Percentiles rank a stretch among this genome's conserved stretches.
Conservation (phyloP, 2,888 invertebrate species). For the Dione juno region DNA sequence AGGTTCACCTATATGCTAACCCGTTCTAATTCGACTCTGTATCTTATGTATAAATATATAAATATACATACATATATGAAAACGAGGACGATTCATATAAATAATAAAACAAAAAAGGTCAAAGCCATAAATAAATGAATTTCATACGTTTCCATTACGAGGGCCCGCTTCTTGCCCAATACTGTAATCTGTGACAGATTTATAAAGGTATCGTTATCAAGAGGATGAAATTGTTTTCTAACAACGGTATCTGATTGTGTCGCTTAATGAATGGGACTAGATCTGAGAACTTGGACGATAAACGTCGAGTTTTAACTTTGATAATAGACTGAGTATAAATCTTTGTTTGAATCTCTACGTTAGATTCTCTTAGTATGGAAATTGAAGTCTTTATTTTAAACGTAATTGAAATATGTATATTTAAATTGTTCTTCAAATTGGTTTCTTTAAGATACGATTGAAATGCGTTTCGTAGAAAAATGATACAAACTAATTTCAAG, state of each 20-base stretch:
- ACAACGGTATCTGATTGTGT: conserved; percentile 22
- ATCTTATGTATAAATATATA: background rate
- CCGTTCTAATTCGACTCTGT: too few relatives aligned
- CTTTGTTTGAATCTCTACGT: background rate
- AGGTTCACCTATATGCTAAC: too few relatives aligned
- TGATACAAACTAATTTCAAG: too few relatives aligned
- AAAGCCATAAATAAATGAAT: conserved; percentile 4
- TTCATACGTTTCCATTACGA: conserved; percentile 6
- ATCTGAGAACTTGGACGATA: conserved; percentile 29
- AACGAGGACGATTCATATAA: background rate
- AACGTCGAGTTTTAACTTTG: conserved; percentile 29
- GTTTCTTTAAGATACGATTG: too few relatives aligned
- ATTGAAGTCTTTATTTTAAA: background rate
- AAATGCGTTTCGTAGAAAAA: too few relatives aligned
- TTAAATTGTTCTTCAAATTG: too few relatives aligned
- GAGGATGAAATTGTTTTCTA: conserved; percentile 15
- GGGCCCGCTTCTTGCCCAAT: background rate
- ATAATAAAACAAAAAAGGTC: conserved; percentile 5
- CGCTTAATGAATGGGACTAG: conserved; percentile 23
- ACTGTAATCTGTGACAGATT: conserved; percentile 24
- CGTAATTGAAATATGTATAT: background rate
- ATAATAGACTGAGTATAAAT: conserved; percentile 34
- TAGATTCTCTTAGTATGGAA: background rate
- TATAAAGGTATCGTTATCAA: conserved; percentile 18
- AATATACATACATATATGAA: too few relatives aligned